Base-by-base conservation (phyloP, 2,888 invertebrate genomes). In the Erebia aethiops region DNA sequence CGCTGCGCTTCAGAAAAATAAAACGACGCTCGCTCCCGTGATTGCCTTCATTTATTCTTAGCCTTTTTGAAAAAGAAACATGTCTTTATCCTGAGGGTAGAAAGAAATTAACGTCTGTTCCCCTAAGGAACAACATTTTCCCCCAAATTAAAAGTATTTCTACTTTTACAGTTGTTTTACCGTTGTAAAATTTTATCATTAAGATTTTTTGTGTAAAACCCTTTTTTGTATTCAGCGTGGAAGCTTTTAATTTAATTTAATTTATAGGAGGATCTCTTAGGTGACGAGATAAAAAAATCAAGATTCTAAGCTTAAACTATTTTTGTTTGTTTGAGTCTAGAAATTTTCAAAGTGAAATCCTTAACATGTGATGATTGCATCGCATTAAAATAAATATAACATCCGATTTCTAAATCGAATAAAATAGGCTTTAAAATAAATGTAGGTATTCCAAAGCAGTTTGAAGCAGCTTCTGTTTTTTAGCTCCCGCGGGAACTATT, bases 41-140 rank as follows among this genome's bases (percentile, higher is more conserved):
- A 84, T 85, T 83, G 80, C 80, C 80, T 82, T 80, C 81, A 82
- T 84, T 85, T 83, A 83, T 83, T 83, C 78, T 79, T 77, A 77
- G 77, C 75, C 79, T 78, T 79, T 82, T 81, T 79, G 78, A 78
- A 73, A 74, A 75, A 74, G 72, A 76, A 76, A 64, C 74, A 72
- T 71, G 69, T 75, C 75, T 72, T 72, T 73, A 75, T 77, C 74
- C 71, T 71, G 72, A 72, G 69, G 71, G 74, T 73, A 71, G 69
- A 75, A 70, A 74, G 75, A 79, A 77, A 79, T 78, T 76, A 78
- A 76, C 76, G 75, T 75, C 69, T 71, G 35, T 72, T 76, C 75
- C 73, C 72, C 73, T 63, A 63, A 68, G 61, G 43, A 71, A 71
- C 71, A 71, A 67, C 66, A 60, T 70, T 75, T 77, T 75, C 75